A percentile compares a stretch with the other conserved stretches of the same genome.
Evolutionary conservation across 1,140 invertebrate species (phyloP).

Genomic region (Arctopsyche grandis): DNA sequence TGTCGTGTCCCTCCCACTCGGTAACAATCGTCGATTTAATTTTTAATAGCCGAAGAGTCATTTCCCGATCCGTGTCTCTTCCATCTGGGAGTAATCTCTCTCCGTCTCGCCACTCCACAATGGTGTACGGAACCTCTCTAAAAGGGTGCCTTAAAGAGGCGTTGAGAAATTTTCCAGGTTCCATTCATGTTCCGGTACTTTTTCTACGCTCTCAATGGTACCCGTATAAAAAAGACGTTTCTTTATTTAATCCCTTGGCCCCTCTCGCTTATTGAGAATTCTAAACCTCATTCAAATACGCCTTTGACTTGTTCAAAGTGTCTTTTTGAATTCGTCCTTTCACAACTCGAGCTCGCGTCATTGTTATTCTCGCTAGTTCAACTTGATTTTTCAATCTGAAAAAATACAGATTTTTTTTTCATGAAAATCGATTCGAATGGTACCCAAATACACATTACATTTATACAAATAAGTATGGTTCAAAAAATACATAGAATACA

Average conservation of each 20-base stretch:
- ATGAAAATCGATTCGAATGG: too few species aligned
- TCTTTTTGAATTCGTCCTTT: conserved; percentile 9
- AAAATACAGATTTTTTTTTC: too few species aligned
- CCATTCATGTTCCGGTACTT: neutral
- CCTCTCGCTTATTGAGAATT: conserved; percentile 10
- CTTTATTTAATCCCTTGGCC: conserved; percentile 16
- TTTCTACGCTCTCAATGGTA: neutral
- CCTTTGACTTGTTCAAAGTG: conserved; percentile 19
- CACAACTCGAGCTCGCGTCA: neutral
- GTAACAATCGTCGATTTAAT: neutral
- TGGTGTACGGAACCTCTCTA: neutral
- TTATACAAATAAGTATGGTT: too few species aligned
- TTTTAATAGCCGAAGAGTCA: neutral
- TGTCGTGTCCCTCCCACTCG: neutral
- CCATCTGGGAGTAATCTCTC: neutral
- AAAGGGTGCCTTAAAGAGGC: neutral
- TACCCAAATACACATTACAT: too few species aligned
- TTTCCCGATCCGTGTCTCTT: neutral
- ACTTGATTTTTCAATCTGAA: too few species aligned
- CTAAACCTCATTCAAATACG: conserved; percentile 2
- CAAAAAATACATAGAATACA: too few species aligned
- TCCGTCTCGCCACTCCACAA: neutral
- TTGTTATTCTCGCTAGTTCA: neutral
- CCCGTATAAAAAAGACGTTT: conserved; percentile 10
- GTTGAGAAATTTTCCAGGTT: neutral